Percentiles rank a stretch among this genome's conserved stretches.
phyloP scores from a whole-genome alignment of 92 coral and sea anemone genomes.

The Meandrina meandrites region DNA sequence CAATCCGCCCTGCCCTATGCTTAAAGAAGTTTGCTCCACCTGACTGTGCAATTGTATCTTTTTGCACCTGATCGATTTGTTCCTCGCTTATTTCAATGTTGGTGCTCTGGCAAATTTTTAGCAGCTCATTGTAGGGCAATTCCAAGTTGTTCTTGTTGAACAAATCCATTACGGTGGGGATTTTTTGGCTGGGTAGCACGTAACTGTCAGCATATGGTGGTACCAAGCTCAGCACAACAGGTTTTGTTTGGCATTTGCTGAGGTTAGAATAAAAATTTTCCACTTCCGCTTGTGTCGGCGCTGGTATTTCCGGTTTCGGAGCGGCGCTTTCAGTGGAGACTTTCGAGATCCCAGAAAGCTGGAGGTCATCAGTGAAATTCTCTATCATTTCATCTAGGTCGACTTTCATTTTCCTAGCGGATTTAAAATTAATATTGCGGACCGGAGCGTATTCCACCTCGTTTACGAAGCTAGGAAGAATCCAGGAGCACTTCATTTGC shows the following conservation, averaged over 20 bases:
- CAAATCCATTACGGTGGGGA: conserved; percentile 40
- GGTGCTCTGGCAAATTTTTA: conserved; percentile 28
- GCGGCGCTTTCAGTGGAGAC: conserved; percentile 7
- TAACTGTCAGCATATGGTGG: conserved; percentile 52
- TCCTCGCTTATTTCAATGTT: conserved; percentile 46
- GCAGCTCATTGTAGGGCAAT: conserved; percentile 44
- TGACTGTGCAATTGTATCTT: conserved; percentile 51
- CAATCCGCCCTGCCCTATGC: conserved; percentile 70
- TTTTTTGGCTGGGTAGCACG: conserved; percentile 50
- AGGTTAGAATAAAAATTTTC: conserved; percentile 42
- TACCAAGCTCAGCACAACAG: conserved; percentile 68
- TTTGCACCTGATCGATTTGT: conserved; percentile 52
- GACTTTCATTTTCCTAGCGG: conserved; percentile 44
- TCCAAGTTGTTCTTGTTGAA: conserved; percentile 42
- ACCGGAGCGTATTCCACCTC: conserved; percentile 50
- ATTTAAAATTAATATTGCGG: conserved; percentile 47
- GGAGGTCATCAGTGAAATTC: conserved; percentile 21
- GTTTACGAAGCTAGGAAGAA: conserved; percentile 25
- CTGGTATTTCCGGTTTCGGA: conserved; percentile 37
- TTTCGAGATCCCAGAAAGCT: conserved; percentile 16
- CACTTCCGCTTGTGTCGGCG: conserved; percentile 48
- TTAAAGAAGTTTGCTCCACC: conserved; percentile 47
- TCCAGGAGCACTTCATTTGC: conserved; percentile 44
- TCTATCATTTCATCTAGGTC: conserved; percentile 49
- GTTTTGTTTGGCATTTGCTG: conserved; percentile 57